A percentile compares a stretch with the other conserved stretches of the same genome.
These are phyloP conservation scores for Merluccius polli DNA, from an alignment of 2,797 vertebrate species.

Conservation along the genomic window DNA sequence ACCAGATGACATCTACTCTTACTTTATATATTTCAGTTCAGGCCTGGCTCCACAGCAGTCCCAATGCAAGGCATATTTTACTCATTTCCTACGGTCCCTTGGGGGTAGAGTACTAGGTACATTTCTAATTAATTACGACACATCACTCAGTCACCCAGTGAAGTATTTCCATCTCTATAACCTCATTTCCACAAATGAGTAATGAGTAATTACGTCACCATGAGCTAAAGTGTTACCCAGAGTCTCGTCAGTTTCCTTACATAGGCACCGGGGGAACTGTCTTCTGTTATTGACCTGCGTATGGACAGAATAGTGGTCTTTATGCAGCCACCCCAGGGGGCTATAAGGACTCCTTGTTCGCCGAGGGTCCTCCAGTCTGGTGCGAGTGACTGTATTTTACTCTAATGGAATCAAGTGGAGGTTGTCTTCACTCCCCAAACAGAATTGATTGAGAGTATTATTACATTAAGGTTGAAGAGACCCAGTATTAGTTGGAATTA, in stretches of 20 bases:
- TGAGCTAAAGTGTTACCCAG: background rate
- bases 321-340: slow-evolving; percentile 51
- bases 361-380: slow-evolving; percentile 9
- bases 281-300: slow-evolving; percentile 66
- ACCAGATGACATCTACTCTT: background rate
- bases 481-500: background rate
- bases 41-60: background rate
- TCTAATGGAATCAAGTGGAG: background rate
- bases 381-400: background rate
- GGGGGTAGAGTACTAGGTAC: background rate
- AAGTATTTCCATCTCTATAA: background rate
- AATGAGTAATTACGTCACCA: background rate
- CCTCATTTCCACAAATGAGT: background rate
- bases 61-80: background rate
- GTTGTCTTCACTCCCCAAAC: background rate
- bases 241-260: background rate
- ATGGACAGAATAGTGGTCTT: slow-evolving; percentile 47
- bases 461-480: background rate
- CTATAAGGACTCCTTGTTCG: slow-evolving; percentile 48
- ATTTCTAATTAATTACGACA: background rate
- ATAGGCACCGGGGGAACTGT: slow-evolving; percentile 23
- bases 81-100: background rate
- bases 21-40: background rate
- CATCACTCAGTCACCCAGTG: too few relatives aligned
- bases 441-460: background rate